Base-by-base conservation (phyloP, 2,888 invertebrate species). In the Schizaphis graminum region DNA sequence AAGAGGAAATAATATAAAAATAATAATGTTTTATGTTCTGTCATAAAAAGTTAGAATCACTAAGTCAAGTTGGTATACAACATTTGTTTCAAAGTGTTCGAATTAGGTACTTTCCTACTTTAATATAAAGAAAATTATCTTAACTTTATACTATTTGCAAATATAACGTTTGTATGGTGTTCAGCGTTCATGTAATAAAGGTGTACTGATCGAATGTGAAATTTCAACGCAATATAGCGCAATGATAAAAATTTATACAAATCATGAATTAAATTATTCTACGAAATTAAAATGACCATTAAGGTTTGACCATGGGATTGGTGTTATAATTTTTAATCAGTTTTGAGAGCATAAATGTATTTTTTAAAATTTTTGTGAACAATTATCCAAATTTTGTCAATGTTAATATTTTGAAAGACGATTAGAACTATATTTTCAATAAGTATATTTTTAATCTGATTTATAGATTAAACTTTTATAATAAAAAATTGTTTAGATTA, bases 1-100 rank as follows among this genome's bases (percentile, higher is more conserved):
- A 35, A 53, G 53, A 26, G 24, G 41, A 88, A 56, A 88, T 56
- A 35, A 53, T 56, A 88, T 88, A 35, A 88, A 35, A 88, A 88
- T 88, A 88, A 88, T 56, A 88, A 24, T 53, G 35, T 35, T 88
- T 56, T 56, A 53, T 88, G 86, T 86, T 44, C 16, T 77, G 86
- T 47, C 47, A 47, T 86, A 86, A 88, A 53, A 53, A 88, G 88
- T 88, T 56, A 88, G 24, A 56, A 26, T 24, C 11, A 26, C 56
- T 56, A 41, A 56, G 24, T 53, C 35, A 88, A 47, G 28, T 47
- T n/a, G 3, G 49, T 88, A 56, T 26, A 88, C 26, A 35, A 21
- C 44, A 47, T 86, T 86, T 53, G 88, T 56, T 88, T 88, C 10
- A 56, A 88, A 88, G 88, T 56, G 35, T 88, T 56, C 41, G 35